Base-by-base conservation (phyloP, 2,888 invertebrate species). In the Gortyna flavago region DNA sequence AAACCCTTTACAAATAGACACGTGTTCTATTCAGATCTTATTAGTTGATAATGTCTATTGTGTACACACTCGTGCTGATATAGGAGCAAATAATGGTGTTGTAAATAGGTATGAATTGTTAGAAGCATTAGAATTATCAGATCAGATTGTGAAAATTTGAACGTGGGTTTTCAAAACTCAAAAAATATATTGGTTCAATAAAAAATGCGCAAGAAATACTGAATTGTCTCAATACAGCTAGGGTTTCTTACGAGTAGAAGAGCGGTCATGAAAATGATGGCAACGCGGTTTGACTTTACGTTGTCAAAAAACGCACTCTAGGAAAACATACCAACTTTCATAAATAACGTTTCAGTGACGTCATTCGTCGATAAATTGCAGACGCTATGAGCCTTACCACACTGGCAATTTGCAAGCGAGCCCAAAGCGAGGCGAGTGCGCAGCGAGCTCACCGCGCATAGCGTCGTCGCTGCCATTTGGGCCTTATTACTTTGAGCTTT, bases 11-110 rank as follows among this genome's bases (percentile, higher is more conserved):
- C 72, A 85, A 84, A 77, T 64, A 76, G 25, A 62, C 83, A 83
- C 79, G 81, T 84, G 81, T 76, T 73, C 70, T 48, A 16, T 38
- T 78, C 65, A 69, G 68, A 82, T 84, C 69, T 74, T 77, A 74
- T 80, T 81, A 78, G 73, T 75, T 66, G 84, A 77, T 79, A 72
- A 84, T 84, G 35, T 80, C 44, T 71, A 65, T 71, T 83, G 61
- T 83, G 59, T 84, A 72, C 62, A 38, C 25, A 72, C 41, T 61
- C 18, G n/a, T 67, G 44, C 57, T 68, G 67, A 66, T 75, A 59
- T 1, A 54, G 62, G 9, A 70, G 51, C 69, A 72, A 75, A 83
- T 66, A 83, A 38, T 59, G 41, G 25, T n/a, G 18, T 9, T 61
- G 48, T 54, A 72, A n/a, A 57, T 25, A 41, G 0, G 1, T 35